Conservation (phyloP, 2,113 vertebrate species). For the Xenopus borealis region DNA sequence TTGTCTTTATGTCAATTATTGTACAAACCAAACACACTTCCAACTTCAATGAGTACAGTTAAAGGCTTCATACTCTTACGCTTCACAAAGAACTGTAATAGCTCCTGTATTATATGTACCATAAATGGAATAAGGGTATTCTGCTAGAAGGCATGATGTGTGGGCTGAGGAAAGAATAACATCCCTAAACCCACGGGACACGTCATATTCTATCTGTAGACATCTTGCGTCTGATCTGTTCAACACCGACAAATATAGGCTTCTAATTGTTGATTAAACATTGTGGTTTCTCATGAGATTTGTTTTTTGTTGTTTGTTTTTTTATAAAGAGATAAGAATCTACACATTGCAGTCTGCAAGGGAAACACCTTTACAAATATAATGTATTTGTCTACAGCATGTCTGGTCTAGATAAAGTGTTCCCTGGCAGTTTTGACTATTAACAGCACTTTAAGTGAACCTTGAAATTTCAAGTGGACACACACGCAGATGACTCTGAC, state of each 20-base stretch:
- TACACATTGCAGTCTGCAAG: not conserved
- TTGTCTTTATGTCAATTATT: too few relatives aligned
- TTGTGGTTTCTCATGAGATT: too few relatives aligned
- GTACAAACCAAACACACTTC: too few relatives aligned
- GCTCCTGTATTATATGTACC: not conserved
- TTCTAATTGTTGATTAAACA: not conserved
- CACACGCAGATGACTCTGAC: slow-evolving; percentile 65
- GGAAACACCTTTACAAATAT: not conserved
- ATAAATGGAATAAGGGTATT: not conserved
- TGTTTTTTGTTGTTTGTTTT: not conserved
- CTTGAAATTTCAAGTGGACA: slow-evolving; percentile 71
- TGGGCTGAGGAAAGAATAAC: not conserved
- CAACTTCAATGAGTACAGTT: too few relatives aligned
- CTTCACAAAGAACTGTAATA: too few relatives aligned
- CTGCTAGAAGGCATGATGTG: not conserved
- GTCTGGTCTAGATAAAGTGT: slow-evolving; percentile 61
- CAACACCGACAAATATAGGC: not conserved
- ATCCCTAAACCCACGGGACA: not conserved
- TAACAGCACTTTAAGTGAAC: slow-evolving; percentile 67
- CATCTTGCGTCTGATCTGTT: not conserved
- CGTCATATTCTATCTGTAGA: not conserved
- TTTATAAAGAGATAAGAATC: not conserved
- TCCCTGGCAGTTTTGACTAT: slow-evolving; percentile 61
- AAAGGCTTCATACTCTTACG: slow-evolving; percentile 19
- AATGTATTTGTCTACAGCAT: slow-evolving; percentile 50